Conservation (phyloP, 2,113 vertebrate species). For the Pristiophorus japonicus region DNA sequence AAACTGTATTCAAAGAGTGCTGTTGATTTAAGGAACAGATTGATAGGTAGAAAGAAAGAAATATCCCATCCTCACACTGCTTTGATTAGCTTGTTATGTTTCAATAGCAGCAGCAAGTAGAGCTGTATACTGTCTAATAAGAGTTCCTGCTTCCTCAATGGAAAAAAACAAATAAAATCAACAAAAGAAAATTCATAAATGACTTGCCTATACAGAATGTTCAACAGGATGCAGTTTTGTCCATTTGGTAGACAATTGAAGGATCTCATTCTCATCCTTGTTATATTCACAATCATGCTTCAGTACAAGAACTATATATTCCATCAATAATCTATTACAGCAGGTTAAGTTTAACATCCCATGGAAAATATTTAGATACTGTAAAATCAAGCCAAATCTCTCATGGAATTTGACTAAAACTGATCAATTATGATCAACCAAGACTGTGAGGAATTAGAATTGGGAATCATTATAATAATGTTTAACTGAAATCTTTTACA, state of each 20-base stretch:
- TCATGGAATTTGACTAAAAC: background rate
- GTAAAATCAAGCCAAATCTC: background rate
- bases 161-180: background rate
- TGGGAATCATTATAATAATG: background rate
- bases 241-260: background rate
- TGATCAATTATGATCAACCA: background rate
- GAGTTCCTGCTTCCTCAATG: background rate
- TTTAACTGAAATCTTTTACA: background rate
- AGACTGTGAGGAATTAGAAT: background rate
- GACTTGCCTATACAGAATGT: background rate
- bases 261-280: background rate
- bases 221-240: background rate
- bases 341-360: background rate
- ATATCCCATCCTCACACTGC: background rate
- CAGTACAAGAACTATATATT: background rate
- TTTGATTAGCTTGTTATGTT: slow-evolving; percentile 13
- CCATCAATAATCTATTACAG: background rate
- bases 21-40: background rate
- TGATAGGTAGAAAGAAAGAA: background rate
- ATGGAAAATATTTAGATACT: background rate
- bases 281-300: background rate
- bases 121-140: background rate
- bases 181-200: background rate
- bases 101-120: background rate
- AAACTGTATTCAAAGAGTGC: background rate